phyloP scores from a whole-genome alignment of 2,797 vertebrate genomes.

The Pempheris klunzingeri region DNA sequence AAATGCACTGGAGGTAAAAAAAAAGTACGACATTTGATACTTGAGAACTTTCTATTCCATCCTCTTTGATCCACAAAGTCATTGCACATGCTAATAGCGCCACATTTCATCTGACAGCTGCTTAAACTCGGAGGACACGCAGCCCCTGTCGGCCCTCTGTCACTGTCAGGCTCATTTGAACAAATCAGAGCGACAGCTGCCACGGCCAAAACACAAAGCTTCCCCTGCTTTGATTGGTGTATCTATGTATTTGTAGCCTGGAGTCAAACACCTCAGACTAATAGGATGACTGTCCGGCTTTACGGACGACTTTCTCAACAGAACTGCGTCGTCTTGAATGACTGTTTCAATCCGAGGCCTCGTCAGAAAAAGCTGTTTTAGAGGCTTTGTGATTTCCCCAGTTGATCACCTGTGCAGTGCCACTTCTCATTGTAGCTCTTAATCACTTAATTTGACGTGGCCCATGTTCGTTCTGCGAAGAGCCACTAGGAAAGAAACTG shows the following conservation, averaged over 20 bases:
- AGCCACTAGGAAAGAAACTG: conserved; percentile 26
- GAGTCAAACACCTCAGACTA: conserved; percentile 9
- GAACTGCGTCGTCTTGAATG: conserved; percentile 1
- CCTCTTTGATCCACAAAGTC: background rate
- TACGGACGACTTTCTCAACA: conserved; percentile 1
- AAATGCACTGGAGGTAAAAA: background rate
- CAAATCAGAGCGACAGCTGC: conserved; percentile 22
- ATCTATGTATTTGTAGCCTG: background rate
- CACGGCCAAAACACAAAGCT: background rate
- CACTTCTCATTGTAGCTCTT: conserved; percentile 43
- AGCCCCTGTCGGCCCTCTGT: conserved; percentile 21
- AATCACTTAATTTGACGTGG: conserved; percentile 60
- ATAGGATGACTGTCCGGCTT: background rate
- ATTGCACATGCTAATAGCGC: conserved; percentile 1
- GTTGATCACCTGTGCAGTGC: conserved; percentile 49
- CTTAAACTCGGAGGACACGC: conserved; percentile 20
- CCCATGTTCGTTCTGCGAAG: conserved; percentile 19
- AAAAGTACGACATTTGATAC: background rate
- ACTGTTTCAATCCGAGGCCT: conserved; percentile 13
- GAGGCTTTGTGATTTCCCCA: conserved; percentile 10
- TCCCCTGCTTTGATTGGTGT: background rate
- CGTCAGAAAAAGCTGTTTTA: background rate
- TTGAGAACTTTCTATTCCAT: background rate
- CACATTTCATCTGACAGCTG: conserved; percentile 25
- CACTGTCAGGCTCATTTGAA: conserved; percentile 17